Percentiles rank a stretch among this genome's conserved stretches.
phyloP scores from a whole-genome alignment of 2,113 vertebrate genomes.

The Rhizomys pruinosus region DNA sequence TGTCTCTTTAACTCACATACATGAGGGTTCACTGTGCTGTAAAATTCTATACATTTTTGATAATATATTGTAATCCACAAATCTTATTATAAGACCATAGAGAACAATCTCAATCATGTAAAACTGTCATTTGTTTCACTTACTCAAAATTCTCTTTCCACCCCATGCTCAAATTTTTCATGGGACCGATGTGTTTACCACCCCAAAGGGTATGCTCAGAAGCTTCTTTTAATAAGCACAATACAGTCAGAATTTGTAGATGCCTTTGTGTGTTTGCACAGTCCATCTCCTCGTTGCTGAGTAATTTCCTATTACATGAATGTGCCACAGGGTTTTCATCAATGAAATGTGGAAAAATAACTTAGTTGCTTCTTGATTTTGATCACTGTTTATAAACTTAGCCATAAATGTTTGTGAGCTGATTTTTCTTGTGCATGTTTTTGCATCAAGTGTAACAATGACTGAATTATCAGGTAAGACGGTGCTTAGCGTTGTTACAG shows the following conservation, averaged over 20 bases:
- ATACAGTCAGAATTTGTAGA: neutral
- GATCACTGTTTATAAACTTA: neutral
- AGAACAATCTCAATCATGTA: neutral
- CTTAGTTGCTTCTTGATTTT: neutral
- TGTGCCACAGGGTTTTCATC: neutral
- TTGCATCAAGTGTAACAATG: neutral
- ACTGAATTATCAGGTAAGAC: neutral
- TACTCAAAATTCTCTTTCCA: neutral
- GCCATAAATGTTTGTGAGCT: neutral
- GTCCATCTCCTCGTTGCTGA: neutral
- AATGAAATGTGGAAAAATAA: neutral
- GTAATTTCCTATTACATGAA: neutral
- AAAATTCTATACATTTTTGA: neutral
- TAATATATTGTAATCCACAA: neutral
- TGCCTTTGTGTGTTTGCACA: neutral
- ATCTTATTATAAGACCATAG: neutral
- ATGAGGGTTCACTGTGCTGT: neutral
- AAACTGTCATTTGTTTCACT: neutral
- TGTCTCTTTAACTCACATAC: neutral
- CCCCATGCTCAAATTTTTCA: neutral
- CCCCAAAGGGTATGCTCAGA: too few species aligned
- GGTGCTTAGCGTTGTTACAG: neutral
- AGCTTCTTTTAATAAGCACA: neutral
- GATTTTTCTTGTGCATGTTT: neutral
- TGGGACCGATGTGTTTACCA: neutral